Evolutionary conservation across 2,888 invertebrate species (phyloP).

Genomic region (Gandaritis pyraliata): DNA sequence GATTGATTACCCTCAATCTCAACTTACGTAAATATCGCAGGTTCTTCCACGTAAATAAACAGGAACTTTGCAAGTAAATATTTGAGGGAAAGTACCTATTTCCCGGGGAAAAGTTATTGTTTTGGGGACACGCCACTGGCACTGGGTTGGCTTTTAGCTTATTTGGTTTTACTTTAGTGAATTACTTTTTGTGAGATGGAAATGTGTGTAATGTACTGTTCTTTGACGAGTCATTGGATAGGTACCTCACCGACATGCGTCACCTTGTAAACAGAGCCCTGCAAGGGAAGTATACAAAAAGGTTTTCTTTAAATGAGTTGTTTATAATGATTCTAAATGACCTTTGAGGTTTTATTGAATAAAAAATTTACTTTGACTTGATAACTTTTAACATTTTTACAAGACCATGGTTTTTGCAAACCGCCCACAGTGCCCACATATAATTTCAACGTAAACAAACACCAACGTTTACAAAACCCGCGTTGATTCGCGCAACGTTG

Average conservation of each 20-base stretch:
- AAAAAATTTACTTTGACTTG: too few relatives aligned
- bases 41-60: conserved; percentile 25
- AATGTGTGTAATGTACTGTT: background rate
- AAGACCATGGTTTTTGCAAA: too few relatives aligned
- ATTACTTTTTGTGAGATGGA: conserved; percentile 17
- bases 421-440: background rate
- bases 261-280: background rate
- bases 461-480: conserved; percentile 3
- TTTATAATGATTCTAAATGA: too few relatives aligned
- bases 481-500: conserved; percentile 6
- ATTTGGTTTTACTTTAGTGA: conserved; percentile 31
- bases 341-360: too few relatives aligned
- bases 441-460: conserved; percentile 12
- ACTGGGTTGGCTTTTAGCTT: conserved; percentile 28
- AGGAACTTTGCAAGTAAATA: conserved; percentile 29
- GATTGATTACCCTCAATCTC: conserved; percentile 41
- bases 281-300: background rate
- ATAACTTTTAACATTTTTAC: too few relatives aligned
- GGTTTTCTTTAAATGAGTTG: background rate
- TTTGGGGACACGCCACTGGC: conserved; percentile 27
- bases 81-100: conserved; percentile 24
- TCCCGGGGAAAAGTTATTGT: conserved; percentile 27
- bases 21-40: conserved; percentile 29
- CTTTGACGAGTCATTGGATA: background rate
- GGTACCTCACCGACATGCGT: too few relatives aligned